Evolutionary conservation across 2,113 vertebrate species (phyloP).

Genomic region (Sigmodon hispidus): DNA sequence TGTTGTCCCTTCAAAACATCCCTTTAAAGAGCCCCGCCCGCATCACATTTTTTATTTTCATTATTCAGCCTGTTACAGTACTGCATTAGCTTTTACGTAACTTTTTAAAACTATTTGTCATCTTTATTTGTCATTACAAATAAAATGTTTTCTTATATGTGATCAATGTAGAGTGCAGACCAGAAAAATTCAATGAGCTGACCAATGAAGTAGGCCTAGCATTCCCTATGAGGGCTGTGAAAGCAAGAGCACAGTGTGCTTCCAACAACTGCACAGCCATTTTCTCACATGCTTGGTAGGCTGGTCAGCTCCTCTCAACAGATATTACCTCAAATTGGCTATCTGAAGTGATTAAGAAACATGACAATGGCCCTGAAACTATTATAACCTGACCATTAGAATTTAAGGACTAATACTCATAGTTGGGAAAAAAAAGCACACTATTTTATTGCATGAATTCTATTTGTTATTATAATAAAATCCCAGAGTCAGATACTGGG

Average conservation of each 20-base stretch:
- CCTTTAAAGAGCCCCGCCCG: not conserved
- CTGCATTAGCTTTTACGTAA: not conserved
- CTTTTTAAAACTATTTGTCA: not conserved
- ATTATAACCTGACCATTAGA: not conserved
- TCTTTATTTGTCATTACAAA: slow-evolving; percentile 9
- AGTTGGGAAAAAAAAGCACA: not conserved
- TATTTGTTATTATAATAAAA: no score
- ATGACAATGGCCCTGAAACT: not conserved
- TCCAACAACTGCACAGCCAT: not conserved
- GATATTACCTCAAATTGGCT: not conserved
- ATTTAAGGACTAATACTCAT: not conserved
- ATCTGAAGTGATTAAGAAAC: not conserved
- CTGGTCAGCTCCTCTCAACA: not conserved
- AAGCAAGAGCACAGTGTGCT: not conserved
- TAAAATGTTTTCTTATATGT: not conserved
- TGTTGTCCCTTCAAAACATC: not conserved
- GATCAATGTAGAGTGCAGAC: not conserved
- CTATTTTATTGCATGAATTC: no score
- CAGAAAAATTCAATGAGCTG: not conserved
- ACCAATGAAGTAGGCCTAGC: not conserved
- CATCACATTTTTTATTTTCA: not conserved
- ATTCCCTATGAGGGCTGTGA: not conserved
- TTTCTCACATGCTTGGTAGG: not conserved
- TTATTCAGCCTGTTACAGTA: slow-evolving; percentile 14
- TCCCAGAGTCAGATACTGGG: no score